Evolutionary conservation across 1,140 invertebrate species (phyloP).

Genomic region (Drosophila fuyamai): DNA sequence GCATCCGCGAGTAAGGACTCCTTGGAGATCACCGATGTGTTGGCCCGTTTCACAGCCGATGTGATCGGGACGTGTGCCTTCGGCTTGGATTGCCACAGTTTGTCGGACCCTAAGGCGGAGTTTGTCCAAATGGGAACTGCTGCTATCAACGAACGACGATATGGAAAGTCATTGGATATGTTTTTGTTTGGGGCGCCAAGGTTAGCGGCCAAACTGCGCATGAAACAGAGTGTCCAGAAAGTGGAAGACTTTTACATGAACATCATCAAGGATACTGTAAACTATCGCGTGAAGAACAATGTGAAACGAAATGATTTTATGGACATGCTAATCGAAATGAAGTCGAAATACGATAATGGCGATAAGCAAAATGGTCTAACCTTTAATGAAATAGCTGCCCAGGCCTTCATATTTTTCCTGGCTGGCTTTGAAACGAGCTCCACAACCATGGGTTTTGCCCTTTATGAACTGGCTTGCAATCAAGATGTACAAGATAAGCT

Average conservation of each 20-base stretch:
- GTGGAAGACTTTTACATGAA: conserved; percentile 85
- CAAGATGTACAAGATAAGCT: conserved; percentile 85
- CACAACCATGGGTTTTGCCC: conserved; percentile 85
- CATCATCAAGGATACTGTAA: conserved; percentile 61
- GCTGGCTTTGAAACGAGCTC: conserved; percentile 88
- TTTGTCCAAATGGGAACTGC: conserved; percentile 81
- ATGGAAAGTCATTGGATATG: conserved; percentile 16
- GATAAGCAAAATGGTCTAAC: conserved; percentile 33
- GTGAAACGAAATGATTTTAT: conserved; percentile 69
- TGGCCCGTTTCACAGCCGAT: conserved; percentile 74
- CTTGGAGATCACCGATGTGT: conserved; percentile 58
- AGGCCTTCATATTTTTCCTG: conserved; percentile 85
- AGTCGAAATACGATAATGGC: conserved; percentile 46
- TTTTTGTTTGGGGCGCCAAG: conserved; percentile 48
- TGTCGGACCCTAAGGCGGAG: conserved; percentile 85
- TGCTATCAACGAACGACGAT: conserved; percentile 23
- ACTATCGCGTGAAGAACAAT: conserved; percentile 47
- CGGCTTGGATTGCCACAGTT: conserved; percentile 87
- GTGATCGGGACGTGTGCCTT: conserved; percentile 87
- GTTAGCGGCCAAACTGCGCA: conserved; percentile 28
- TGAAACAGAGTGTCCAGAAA: conserved; percentile 69
- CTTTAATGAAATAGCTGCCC: conserved; percentile 73
- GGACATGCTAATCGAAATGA: conserved; percentile 86
- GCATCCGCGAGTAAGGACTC: neutral
- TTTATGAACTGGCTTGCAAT: conserved; percentile 86